Conservation (phyloP, 2,113 vertebrate genomes). For the Pelmatolapia mariae region DNA sequence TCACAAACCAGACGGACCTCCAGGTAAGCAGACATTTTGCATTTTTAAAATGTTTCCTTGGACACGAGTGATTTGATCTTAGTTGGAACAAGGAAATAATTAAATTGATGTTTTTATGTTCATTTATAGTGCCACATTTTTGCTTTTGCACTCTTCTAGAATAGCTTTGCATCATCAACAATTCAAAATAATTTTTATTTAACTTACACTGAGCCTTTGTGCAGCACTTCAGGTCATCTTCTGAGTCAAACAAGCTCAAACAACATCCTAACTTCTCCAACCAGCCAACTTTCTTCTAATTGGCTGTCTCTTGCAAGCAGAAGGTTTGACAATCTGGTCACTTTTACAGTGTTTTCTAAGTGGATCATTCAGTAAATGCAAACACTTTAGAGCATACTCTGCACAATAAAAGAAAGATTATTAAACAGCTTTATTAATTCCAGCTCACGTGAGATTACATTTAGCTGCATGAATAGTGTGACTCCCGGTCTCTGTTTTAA, state of each 20-base stretch:
- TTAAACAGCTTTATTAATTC: not conserved
- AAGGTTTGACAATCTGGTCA: fast-evolving
- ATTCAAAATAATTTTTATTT: not conserved
- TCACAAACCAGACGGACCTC: not conserved
- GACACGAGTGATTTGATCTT: not conserved
- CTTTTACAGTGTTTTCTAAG: not conserved
- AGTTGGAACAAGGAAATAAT: not conserved
- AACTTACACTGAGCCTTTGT: not conserved
- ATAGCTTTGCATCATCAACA: not conserved
- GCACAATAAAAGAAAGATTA: not conserved
- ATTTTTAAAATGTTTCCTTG: not conserved
- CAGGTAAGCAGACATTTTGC: not conserved
- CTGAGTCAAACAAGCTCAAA: not conserved
- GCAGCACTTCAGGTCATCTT: not conserved
- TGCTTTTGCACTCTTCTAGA: not conserved
- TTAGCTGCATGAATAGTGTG: not conserved
- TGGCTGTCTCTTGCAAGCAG: not conserved
- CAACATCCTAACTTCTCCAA: not conserved
- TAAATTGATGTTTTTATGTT: not conserved
- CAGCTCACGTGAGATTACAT: too few relatives aligned
- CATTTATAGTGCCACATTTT: fast-evolving
- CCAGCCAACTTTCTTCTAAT: not conserved
- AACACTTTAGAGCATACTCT: not conserved
- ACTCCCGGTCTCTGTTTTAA: not conserved
- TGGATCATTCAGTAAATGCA: not conserved